phyloP scores from a whole-genome alignment of 2,113 vertebrate species.

The Laticauda colubrina region DNA sequence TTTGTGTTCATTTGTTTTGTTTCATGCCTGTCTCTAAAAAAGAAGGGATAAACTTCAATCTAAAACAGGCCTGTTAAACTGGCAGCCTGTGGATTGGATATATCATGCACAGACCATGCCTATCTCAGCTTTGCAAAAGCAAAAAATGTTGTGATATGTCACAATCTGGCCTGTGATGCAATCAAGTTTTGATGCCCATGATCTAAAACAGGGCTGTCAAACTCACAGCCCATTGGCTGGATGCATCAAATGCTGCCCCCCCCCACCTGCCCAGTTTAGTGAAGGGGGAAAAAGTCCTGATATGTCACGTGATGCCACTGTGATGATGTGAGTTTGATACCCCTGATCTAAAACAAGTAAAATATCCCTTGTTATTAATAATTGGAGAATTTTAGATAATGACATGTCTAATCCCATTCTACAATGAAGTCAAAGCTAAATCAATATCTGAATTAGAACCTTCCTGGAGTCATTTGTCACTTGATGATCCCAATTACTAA shows the following conservation, averaged over 20 bases:
- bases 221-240: too few relatives aligned
- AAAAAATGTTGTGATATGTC: too few relatives aligned
- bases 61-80: neutral
- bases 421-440: neutral
- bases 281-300: too few relatives aligned
- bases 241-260: too few relatives aligned
- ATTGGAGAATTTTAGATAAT: neutral
- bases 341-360: neutral
- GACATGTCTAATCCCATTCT: neutral
- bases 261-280: too few relatives aligned
- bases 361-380: neutral
- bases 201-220: too few relatives aligned
- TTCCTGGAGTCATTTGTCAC: neutral
- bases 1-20: neutral
- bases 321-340: too few relatives aligned
- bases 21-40: neutral
- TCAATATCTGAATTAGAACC: neutral
- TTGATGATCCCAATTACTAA: neutral
- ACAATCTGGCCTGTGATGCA: too few relatives aligned
- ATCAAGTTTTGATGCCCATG: too few relatives aligned
- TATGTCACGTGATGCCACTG: too few relatives aligned
- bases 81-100: fast-evolving
- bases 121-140: too few relatives aligned
- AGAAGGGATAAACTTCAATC: neutral
- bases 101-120: too few relatives aligned